Evolutionary conservation across 1,140 invertebrate species (phyloP).

Genomic region (Hyphantria cunea): DNA sequence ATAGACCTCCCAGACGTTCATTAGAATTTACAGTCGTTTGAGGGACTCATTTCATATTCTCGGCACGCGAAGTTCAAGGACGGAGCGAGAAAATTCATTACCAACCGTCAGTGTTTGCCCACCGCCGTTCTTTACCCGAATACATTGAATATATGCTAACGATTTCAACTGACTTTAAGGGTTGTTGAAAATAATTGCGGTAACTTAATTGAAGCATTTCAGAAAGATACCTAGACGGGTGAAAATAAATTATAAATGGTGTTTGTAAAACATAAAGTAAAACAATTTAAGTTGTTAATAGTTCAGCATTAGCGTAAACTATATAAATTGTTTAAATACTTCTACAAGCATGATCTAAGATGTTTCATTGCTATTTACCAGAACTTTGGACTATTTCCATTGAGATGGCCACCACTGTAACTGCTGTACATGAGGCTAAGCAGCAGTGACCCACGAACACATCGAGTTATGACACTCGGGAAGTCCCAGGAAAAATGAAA

Average conservation of each 20-base stretch:
- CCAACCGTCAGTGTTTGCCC: conserved; percentile 6
- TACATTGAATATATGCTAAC: neutral
- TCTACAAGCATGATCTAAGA: no score
- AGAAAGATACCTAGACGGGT: neutral
- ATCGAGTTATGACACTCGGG: no score
- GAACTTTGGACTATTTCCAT: no score
- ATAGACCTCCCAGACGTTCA: conserved; percentile 30
- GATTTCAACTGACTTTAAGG: neutral
- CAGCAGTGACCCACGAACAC: no score
- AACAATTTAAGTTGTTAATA: no score
- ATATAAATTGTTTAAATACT: neutral
- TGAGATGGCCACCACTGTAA: no score
- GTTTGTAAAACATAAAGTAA: no score
- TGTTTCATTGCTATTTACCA: no score
- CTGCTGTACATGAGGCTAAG: no score
- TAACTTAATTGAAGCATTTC: neutral
- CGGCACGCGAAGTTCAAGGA: conserved; percentile 27
- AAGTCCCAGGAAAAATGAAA: no score
- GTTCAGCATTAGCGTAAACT: no score
- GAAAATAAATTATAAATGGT: no score
- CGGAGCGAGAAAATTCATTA: conserved; percentile 27
- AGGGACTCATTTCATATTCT: conserved; percentile 26
- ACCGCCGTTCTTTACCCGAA: neutral
- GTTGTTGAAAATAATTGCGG: neutral
- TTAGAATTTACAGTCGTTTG: conserved; percentile 27